Percentiles rank a stretch among this genome's conserved stretches.
Conservation (phyloP, 2,113 vertebrate genomes). For the Salminus brasiliensis region DNA sequence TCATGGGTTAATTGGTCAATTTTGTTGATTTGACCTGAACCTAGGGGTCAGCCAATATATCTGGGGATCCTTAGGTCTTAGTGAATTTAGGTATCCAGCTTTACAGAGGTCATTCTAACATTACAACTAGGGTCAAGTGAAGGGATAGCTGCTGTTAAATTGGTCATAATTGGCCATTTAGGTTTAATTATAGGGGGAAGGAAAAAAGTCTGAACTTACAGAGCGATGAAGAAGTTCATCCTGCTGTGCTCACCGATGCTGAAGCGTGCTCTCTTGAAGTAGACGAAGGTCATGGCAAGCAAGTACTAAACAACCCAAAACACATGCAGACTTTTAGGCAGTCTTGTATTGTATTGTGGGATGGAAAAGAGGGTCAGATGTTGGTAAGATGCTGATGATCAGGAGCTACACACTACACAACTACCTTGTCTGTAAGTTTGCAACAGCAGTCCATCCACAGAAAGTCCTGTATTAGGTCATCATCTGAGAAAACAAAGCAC, state of each 20-base stretch:
- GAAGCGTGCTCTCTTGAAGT: constrained; percentile 95
- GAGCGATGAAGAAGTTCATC: constrained; percentile 92
- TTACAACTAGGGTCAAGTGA: too few species aligned
- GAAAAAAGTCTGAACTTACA: constrained; percentile 82
- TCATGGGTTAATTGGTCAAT: too few species aligned
- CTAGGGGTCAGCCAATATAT: too few species aligned
- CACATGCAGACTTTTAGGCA: too few species aligned
- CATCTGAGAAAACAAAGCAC: constrained; percentile 76
- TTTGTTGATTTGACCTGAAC: too few species aligned
- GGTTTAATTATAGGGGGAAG: background rate
- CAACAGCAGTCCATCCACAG: constrained; percentile 93
- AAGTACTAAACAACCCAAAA: constrained; percentile 84
- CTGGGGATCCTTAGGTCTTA: too few species aligned
- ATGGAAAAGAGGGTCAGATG: too few species aligned
- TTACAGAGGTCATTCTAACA: too few species aligned
- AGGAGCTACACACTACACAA: background rate
- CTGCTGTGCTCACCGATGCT: constrained; percentile 84
- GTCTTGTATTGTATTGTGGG: too few species aligned
- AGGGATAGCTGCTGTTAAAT: too few species aligned
- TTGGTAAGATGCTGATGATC: too few species aligned
- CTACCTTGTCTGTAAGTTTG: constrained; percentile 95
- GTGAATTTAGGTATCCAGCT: too few species aligned
- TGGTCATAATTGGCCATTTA: background rate
- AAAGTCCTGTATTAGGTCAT: constrained; percentile 91
- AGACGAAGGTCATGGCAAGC: constrained; percentile 96